phyloP scores from a whole-genome alignment of 2,113 vertebrate genomes.

The Gallinago jamesoni region DNA sequence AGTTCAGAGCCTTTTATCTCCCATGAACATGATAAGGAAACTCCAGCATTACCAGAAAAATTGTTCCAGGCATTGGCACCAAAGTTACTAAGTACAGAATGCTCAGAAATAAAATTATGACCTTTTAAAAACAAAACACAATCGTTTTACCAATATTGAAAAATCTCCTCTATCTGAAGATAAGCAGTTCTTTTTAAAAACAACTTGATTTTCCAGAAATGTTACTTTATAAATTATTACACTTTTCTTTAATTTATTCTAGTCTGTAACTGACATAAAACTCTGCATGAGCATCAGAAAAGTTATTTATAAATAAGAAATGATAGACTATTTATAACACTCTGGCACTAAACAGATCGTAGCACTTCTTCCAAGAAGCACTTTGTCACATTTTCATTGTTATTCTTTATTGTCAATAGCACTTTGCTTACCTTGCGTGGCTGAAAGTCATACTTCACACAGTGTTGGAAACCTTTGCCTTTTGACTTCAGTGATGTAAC shows the following conservation, averaged over 20 bases:
- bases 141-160: neutral
- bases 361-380: neutral
- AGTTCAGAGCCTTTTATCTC: neutral
- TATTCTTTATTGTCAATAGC: neutral
- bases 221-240: neutral
- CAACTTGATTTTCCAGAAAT: neutral
- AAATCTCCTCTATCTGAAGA: neutral
- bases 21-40: neutral
- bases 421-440: slow-evolving; percentile 87
- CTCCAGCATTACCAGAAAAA: neutral
- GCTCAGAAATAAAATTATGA: neutral
- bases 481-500: slow-evolving; percentile 97
- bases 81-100: neutral
- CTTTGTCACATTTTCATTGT: neutral
- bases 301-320: neutral
- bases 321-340: neutral
- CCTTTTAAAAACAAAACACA: neutral
- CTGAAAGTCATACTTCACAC: slow-evolving; percentile 97
- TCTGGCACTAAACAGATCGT: neutral
- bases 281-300: neutral
- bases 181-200: neutral
- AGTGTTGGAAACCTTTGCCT: slow-evolving; percentile 98
- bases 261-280: neutral
- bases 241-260: neutral
- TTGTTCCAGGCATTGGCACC: neutral